Evolutionary conservation across 2,888 invertebrate genomes (phyloP).

Genomic region (Azorinus chamasolen): DNA sequence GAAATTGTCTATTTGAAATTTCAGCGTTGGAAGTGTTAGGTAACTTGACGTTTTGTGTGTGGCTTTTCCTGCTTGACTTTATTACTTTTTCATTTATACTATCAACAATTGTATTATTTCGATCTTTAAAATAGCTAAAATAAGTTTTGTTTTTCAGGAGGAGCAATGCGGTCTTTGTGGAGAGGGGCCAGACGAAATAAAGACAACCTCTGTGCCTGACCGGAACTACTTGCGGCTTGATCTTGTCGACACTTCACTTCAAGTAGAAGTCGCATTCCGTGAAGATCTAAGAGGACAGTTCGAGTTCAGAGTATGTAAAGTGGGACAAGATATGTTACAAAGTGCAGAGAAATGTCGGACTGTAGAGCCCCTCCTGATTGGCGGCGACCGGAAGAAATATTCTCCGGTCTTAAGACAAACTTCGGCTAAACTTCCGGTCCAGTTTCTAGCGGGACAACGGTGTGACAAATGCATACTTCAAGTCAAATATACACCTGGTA

Average conservation of each 20-base stretch:
- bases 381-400: slow-evolving; percentile 3
- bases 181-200: slow-evolving; percentile 23
- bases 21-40: too few species aligned
- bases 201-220: slow-evolving; percentile 13
- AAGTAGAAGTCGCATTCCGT: slow-evolving; percentile 30
- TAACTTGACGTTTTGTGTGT: too few species aligned
- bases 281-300: slow-evolving; percentile 18
- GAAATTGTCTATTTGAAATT: too few species aligned
- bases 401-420: neutral
- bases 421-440: slow-evolving; percentile 18
- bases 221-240: slow-evolving; percentile 26
- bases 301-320: slow-evolving; percentile 31
- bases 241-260: slow-evolving; percentile 6
- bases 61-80: too few species aligned
- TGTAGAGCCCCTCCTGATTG: slow-evolving; percentile 29
- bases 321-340: slow-evolving; percentile 12
- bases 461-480: slow-evolving; percentile 49
- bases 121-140: too few species aligned
- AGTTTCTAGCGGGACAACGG: slow-evolving; percentile 28
- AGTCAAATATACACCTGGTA: slow-evolving; percentile 49
- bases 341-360: slow-evolving; percentile 15
- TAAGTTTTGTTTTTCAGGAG: slow-evolving; percentile 37
- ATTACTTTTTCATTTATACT: too few species aligned
- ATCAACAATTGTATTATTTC: too few species aligned
- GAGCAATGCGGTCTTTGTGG: slow-evolving; percentile 34